A percentile compares a stretch with the other conserved stretches of the same genome.
phyloP scores from a whole-genome alignment of 30 jellyfish, hydroid and myxozoan species.

The Mastigias papua region DNA sequence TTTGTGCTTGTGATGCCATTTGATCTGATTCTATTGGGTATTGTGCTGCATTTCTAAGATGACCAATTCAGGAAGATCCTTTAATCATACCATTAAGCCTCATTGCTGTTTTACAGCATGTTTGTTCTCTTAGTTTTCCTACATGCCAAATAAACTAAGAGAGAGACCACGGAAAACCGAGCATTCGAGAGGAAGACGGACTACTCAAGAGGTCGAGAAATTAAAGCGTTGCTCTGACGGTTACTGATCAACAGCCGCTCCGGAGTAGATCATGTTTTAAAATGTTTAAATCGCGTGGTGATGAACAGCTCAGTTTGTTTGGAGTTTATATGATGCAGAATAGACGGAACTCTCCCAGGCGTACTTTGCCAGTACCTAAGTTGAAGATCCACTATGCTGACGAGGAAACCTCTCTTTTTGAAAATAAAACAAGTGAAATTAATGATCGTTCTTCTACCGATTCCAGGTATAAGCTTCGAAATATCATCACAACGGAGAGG shows the following conservation, averaged over 20 bases:
- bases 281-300: background rate
- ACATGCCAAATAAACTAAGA: too few relatives aligned
- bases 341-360: slow-evolving; percentile 3
- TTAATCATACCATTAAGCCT: too few relatives aligned
- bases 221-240: too few relatives aligned
- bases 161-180: background rate
- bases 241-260: too few relatives aligned
- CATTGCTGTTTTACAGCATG: too few relatives aligned
- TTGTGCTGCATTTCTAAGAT: too few relatives aligned
- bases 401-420: slow-evolving; percentile 11
- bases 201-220: too few relatives aligned
- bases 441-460: background rate
- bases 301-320: background rate
- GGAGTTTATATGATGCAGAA: slow-evolving; percentile 21
- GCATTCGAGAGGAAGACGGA: too few relatives aligned
- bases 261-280: background rate
- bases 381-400: slow-evolving; percentile 39
- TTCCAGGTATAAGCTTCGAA: slow-evolving; percentile 71
- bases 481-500: slow-evolving; percentile 40
- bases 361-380: slow-evolving; percentile 57
- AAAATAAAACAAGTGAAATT: background rate
- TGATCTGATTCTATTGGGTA: background rate
- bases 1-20: background rate
- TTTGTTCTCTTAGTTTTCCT: too few relatives aligned
- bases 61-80: too few relatives aligned